Evolutionary conservation across 2,888 invertebrate species (phyloP).

Genomic region (Drosophila melanosoma): DNA sequence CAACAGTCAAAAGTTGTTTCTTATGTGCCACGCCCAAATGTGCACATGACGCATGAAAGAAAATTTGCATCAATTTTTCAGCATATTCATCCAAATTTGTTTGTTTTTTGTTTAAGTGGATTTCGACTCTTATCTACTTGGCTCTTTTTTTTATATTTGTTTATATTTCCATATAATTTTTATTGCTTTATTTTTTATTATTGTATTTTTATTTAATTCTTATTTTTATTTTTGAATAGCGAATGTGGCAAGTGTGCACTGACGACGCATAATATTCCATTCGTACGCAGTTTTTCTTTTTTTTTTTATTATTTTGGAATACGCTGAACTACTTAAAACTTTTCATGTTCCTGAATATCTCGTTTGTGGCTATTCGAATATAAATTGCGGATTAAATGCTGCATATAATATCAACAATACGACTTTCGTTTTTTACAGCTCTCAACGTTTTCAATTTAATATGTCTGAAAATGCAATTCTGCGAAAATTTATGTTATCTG

Average conservation of each 20-base stretch:
- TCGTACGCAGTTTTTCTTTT: conserved; percentile 2
- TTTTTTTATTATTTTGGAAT: conserved; percentile 10
- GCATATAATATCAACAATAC: conserved; percentile 6
- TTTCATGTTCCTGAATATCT: conserved; percentile 7
- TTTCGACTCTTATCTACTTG: conserved; percentile 16
- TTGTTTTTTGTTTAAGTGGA: conserved; percentile 14
- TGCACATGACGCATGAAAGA: conserved; percentile 17
- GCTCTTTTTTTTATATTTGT: conserved; percentile 21
- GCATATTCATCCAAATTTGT: conserved; percentile 68
- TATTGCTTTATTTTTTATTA: conserved; percentile 38
- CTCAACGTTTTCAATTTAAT: conserved; percentile 11
- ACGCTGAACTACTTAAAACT: conserved; percentile 38
- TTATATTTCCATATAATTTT: conserved; percentile 48
- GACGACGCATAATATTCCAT: conserved; percentile 30
- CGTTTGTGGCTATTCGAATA: conserved; percentile 12
- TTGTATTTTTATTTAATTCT: conserved; percentile 41
- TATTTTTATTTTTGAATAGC: conserved; percentile 27
- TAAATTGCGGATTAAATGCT: conserved; percentile 26
- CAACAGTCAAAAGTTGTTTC: conserved; percentile 47
- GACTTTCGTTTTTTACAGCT: conserved; percentile 22
- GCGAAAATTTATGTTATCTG: not conserved
- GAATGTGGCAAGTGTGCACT: not conserved
- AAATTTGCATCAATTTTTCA: conserved; percentile 58
- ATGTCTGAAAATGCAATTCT: conserved; percentile 16
- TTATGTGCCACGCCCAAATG: conserved; percentile 8